Percentiles rank a stretch among this genome's conserved stretches.
phyloP scores from a whole-genome alignment of 92 coral and sea anemone species.

The Metridium senile region DNA sequence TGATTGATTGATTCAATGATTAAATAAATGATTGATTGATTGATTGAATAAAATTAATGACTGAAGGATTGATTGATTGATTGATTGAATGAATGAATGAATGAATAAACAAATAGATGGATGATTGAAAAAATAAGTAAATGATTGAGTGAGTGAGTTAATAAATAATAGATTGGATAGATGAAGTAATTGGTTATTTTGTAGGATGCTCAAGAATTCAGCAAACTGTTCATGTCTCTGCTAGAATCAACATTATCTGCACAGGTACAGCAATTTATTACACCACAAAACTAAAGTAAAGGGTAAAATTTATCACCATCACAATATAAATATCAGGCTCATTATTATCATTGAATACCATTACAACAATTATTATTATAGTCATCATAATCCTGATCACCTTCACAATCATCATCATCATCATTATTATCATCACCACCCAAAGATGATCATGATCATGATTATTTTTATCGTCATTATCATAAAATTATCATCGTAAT shows the following conservation, averaged over 20 bases:
- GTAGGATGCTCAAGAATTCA: constrained; percentile 97
- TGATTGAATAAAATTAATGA: neutral
- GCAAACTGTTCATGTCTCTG: constrained; percentile 89
- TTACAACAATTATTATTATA: too few relatives aligned
- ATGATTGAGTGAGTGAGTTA: neutral
- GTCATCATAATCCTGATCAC: too few relatives aligned
- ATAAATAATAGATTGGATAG: neutral
- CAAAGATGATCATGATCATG: too few relatives aligned
- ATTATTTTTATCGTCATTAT: too few relatives aligned
- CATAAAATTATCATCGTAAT: too few relatives aligned
- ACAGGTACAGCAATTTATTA: constrained; percentile 69
- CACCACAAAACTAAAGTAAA: neutral
- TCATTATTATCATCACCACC: too few relatives aligned
- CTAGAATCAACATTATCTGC: constrained; percentile 91
- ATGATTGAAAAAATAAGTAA: neutral
- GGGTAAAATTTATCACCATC: neutral
- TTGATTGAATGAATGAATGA: neutral
- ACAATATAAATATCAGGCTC: neutral
- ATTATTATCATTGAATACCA: neutral
- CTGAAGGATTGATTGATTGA: neutral
- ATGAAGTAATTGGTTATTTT: neutral
- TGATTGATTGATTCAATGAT: neutral
- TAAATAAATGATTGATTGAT: neutral
- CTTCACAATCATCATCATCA: too few relatives aligned
- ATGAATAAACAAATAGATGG: too few relatives aligned